A percentile compares a stretch with the other conserved stretches of the same genome.
phyloP scores from a whole-genome alignment of 2,888 invertebrate genomes.

The Drosophila fungiperda region DNA sequence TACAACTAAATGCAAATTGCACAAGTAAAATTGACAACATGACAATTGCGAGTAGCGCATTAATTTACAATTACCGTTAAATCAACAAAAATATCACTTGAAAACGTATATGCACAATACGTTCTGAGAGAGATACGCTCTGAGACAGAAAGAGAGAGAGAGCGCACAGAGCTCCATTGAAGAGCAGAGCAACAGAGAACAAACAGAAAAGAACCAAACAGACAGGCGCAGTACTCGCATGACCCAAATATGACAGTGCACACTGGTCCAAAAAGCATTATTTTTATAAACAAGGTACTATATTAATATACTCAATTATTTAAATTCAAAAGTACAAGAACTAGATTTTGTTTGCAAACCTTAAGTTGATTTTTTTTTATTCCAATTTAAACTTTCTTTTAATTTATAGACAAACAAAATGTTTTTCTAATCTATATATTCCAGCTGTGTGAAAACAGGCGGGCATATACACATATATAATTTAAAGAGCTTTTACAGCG shows the following conservation, averaged over 20 bases:
- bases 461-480: slow-evolving; percentile 18
- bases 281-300: slow-evolving; percentile 42
- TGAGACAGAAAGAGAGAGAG: slow-evolving; percentile 22
- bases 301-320: slow-evolving; percentile 6
- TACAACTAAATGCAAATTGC: slow-evolving; percentile 49
- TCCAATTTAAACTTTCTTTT: neutral
- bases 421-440: neutral
- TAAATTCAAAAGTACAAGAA: neutral
- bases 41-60: slow-evolving; percentile 57
- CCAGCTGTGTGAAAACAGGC: slow-evolving; percentile 45
- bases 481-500: slow-evolving; percentile 37
- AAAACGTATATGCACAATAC: slow-evolving; percentile 45
- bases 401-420: neutral
- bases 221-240: slow-evolving; percentile 61
- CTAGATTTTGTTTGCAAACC: neutral
- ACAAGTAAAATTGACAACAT: slow-evolving; percentile 53
- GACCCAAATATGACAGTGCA: slow-evolving; percentile 62
- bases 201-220: slow-evolving; percentile 53
- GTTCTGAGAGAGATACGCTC: slow-evolving; percentile 28
- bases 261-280: slow-evolving; percentile 44
- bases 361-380: neutral
- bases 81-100: slow-evolving; percentile 51
- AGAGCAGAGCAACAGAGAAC: slow-evolving; percentile 56
- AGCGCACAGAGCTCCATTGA: slow-evolving; percentile 38
- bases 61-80: slow-evolving; percentile 62